A percentile compares a stretch with the other conserved stretches of the same genome.
Conservation (phyloP, 2,888 invertebrate genomes). For the Drosophila maculinotata region DNA sequence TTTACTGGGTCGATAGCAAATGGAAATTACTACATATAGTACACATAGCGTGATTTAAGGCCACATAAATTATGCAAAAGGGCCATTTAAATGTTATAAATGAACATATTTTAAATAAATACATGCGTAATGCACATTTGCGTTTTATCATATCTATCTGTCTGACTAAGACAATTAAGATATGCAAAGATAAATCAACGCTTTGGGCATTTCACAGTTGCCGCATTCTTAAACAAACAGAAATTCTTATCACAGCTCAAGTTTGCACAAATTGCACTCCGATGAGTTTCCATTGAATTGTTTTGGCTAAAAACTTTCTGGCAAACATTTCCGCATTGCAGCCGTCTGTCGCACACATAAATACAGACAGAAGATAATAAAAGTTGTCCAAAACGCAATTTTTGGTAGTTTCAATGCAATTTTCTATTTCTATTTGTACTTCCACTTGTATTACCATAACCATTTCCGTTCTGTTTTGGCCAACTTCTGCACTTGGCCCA, state of each 20-base stretch:
- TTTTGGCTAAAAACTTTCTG: constrained; percentile 20
- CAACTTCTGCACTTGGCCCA: not conserved
- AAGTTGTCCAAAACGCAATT: constrained; percentile 39
- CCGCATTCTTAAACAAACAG: constrained; percentile 13
- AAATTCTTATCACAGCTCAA: constrained; percentile 27
- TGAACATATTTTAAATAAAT: constrained; percentile 17
- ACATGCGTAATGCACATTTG: constrained; percentile 3
- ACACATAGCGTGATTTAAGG: constrained; percentile 34
- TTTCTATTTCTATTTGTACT: constrained; percentile 25
- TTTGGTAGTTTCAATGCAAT: constrained; percentile 40
- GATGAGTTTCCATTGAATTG: constrained; percentile 39
- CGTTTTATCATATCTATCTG: constrained; percentile 1
- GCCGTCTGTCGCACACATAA: not conserved
- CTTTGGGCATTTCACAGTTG: constrained; percentile 8
- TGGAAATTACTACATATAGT: constrained; percentile 18
- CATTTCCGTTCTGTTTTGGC: not conserved
- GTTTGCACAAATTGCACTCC: constrained; percentile 41
- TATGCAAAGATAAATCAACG: constrained; percentile 21
- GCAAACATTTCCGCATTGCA: constrained; percentile 38
- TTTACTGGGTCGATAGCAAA: constrained; percentile 34
- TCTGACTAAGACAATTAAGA: constrained; percentile 26
- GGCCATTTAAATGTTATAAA: constrained; percentile 43
- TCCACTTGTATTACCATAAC: constrained; percentile 12
- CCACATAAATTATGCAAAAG: constrained; percentile 47
- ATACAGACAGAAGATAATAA: constrained; percentile 19